Evolutionary conservation across 2,888 invertebrate species (phyloP), one percentile per base, ranked within the genome.

Genomic region (Oxycera nigricornis): DNA sequence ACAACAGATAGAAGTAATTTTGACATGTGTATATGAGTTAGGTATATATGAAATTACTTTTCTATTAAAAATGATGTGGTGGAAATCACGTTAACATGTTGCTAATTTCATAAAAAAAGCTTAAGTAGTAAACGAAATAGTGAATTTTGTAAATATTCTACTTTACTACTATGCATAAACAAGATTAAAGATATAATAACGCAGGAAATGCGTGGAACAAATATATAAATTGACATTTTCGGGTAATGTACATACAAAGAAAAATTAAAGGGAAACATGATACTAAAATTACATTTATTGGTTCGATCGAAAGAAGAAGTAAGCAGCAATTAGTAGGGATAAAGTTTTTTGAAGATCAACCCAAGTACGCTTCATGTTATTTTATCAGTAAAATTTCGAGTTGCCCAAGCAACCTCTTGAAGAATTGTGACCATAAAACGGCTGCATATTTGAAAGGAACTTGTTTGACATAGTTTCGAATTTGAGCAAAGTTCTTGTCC

Each of bases 71-170:
- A n/a, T 55, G n/a, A n/a, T 20, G 52, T 9, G 52, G 14, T 11
- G 17, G 17, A 46, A 17, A 46, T 46, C 46, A 46, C 46, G 46
- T 46, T 46, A 17, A 46, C 11, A 46, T 46, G 46, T 55, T 55
- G 52, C 52, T 55, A 55, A 55, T 55, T 55, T 20, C 52, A 55
- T 9, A n/a, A n/a, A 22, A 55, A 55, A 6, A 55, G 24, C 52
- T 55, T 22, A 22, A 55, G 52, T 55, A 55, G 52, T 17, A 55
- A 55, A 65, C 24, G 30, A 67, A 41, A 46, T 31, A 41, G 31
- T 24, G 14, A 50, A 35, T 67, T 31, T 41, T 70, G 70, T 70
- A 70, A 70, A 70, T 70, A 70, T 31, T 35, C 30, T 70, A 46
- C 50, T 70, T 50, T 52, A 70, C 46, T 68, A 68, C 62, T 62